Base-by-base conservation (phyloP, 2,888 invertebrate species). In the Chrysina gloriosa region DNA sequence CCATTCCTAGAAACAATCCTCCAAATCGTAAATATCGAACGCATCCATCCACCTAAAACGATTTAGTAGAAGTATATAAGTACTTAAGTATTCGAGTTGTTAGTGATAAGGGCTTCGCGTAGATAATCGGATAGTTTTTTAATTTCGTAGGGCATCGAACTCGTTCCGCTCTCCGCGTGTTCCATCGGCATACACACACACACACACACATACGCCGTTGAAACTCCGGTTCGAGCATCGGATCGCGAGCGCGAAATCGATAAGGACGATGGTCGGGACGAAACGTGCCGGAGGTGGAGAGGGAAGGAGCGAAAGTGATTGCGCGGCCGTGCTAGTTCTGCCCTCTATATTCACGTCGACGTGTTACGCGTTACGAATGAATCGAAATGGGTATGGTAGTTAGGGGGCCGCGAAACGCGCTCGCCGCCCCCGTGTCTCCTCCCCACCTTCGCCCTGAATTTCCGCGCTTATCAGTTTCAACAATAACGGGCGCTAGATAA, bases 311-410 rank as follows among this genome's bases (percentile, higher is more conserved):
- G 63, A 63, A 50, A 63, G 63, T 23, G 48, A 63, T 34, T 29
- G 34, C 48, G 63, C 58, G 16, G 25, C 14, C 58, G 23, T 36
- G 56, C 25, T 42, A 3, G 27, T 42, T 29, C 58, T 34, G 31
- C 52, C 42, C 58, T 42, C 42, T 31, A 42, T 19, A 34, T 34
- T 16, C 34, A 31, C 31, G 54, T 54, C 34, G 16, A 31, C 42
- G 58, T 61, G 58, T 61, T 25, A 58, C 58, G 19, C 58, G 42
- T 27, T 25, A 19, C 58, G 45, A 61, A 61, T 61, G 58, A 61
- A 61, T 45, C 42, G 58, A 45, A 42, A 61, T 42, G 42, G 58
- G 58, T n/a, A n/a, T n/a, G n/a, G n/a, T n/a, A 27, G 42, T 19
- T 31, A 9, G 21, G 2, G 58, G 58, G 42, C 42, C 58, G 58